These are phyloP conservation scores for Mesitornis unicolor DNA, from an alignment of 2,113 vertebrate species.

Conservation along the genomic window DNA sequence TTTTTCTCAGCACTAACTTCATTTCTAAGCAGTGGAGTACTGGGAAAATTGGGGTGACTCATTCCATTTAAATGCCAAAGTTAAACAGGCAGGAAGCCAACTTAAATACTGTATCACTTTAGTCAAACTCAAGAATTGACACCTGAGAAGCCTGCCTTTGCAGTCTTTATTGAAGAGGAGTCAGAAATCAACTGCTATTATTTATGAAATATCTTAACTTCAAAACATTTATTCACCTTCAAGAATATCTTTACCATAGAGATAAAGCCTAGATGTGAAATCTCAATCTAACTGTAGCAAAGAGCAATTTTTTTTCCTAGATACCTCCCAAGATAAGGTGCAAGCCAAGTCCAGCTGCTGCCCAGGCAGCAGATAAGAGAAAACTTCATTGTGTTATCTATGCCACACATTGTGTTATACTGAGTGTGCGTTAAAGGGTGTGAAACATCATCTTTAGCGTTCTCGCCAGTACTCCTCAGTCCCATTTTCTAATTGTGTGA, in stretches of 20 bases:
- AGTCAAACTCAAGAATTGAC: background rate
- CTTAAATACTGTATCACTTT: background rate
- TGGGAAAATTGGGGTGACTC: background rate
- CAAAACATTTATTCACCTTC: background rate
- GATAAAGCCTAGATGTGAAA: background rate
- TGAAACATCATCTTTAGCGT: background rate
- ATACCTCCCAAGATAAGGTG: background rate
- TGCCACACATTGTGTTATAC: rapidly evolving
- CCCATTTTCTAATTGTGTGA: background rate
- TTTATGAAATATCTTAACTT: background rate
- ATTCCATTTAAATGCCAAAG: background rate
- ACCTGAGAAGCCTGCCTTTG: background rate
- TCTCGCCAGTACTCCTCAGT: background rate
- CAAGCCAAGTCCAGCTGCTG: background rate
- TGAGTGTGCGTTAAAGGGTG: background rate
- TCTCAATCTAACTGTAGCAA: background rate
- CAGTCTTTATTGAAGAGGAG: background rate
- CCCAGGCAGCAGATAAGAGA: background rate
- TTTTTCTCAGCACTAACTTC: background rate
- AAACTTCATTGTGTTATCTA: background rate
- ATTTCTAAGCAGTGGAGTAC: background rate
- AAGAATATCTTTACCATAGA: background rate
- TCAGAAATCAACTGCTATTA: background rate
- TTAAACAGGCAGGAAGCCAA: background rate
- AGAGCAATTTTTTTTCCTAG: background rate